Evolutionary conservation across 2,888 invertebrate species (phyloP), one percentile per base, ranked within the genome.

Genomic region (Sinohyriopsis cumingii): DNA sequence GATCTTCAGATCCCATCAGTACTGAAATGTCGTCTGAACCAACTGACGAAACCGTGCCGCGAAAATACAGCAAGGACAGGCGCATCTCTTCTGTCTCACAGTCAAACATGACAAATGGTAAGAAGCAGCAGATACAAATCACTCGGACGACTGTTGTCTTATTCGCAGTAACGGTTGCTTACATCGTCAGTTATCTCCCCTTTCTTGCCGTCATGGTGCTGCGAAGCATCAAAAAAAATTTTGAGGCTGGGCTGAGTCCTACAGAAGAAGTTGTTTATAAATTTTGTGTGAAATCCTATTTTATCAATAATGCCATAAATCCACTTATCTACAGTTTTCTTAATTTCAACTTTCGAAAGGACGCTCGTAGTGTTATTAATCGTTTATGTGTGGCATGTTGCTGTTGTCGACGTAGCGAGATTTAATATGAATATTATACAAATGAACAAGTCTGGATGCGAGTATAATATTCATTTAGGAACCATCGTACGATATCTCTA

Each of bases 261-360:
- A 73, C 77, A 3, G 81, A 78, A 25, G 86, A 87, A 71, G 80
- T 87, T 22, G 76, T 79, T 22, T 84, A 85, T 69, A 87, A 87
- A 79, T 85, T 87, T 59, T 82, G 84, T 69, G 78, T 83, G 20
- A 87, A 87, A 68, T 87, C 86, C 5, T 87, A 84, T 74, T 86
- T 87, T 71, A 84, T 87, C 45, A 86, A 86, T 74, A 87, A 85
- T 71, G 85, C 87, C n/a, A 84, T 86, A 22, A 87, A 87, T 72
- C 87, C 87, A 3, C 63, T 87, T 20, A 86, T 87, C 55, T 87
- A 87, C 76, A 84, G 84, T 65, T 87, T 86, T 69, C 79, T 87
- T 28, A 87, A 86, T 68, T 77, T 82, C n/a, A 82, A 82, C 65
- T 87, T 87, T 73, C 70, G 87, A 18, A 79, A 82, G 54, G 86